Base-by-base conservation (phyloP, 2,888 invertebrate species). In the Leucania comma region DNA sequence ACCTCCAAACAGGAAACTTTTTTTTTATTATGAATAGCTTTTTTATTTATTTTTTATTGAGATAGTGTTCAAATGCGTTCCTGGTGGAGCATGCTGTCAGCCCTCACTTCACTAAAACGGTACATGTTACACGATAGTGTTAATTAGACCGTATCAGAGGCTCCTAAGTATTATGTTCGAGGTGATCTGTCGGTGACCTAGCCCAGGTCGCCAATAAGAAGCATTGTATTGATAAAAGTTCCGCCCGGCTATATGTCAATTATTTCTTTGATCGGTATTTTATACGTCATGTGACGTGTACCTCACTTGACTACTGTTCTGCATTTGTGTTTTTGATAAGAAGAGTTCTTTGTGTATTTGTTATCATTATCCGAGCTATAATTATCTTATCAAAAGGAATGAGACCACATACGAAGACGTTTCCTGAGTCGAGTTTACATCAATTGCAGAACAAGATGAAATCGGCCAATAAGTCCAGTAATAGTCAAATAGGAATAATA, bases 111-210 rank as follows among this genome's bases (percentile, higher is more conserved):
- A 22, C 46, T 50, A 61, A 24, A 61, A 38, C 73, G 63, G 65
- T 67, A 68, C 72, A 73, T 61, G 82, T 83, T 75, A 88, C 81
- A 84, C 69, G 80, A 75, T 76, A 82, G 82, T 86, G 88, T 71
- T 90, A 92, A 91, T 90, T 90, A 89, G 90, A 89, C 86, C 86
- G 86, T 88, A 87, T 83, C 82, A 87, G 83, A 86, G 80, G 81
- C 80, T 81, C 77, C 83, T 87, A 82, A 86, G 86, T 88, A 86
- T 88, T 75, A 80, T 68, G 68, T 85, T 90, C 91, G 90, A 93
- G 92, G 92, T 89, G 88, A 91, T 88, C 91, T 80, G 82, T 86
- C 84, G 67, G 74, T 88, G 91, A 89, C 91, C 91, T 90, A 89
- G 89, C 68, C 74, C 75, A 77, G 85, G 84, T 83, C 85, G 81